These are phyloP conservation scores for Mus spretus DNA, from an alignment of 2,797 vertebrate genomes.

Conservation along the genomic window DNA sequence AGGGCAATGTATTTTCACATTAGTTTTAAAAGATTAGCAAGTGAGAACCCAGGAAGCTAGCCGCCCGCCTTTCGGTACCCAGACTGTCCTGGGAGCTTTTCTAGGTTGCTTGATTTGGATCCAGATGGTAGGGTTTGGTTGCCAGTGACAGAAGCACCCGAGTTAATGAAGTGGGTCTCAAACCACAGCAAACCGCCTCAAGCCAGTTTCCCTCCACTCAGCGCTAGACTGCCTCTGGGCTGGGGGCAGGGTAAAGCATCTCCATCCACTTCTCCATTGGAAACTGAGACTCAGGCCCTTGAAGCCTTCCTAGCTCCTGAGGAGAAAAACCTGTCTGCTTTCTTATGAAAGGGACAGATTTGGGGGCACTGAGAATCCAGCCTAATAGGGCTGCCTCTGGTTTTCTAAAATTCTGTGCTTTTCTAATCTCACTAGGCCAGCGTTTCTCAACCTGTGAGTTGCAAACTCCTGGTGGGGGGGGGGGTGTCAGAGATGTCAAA, in stretches of 20 bases:
- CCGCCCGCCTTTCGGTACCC: neutral
- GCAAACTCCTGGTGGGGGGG: too few relatives aligned
- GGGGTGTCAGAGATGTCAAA: neutral
- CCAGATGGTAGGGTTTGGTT: neutral
- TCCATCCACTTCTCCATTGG: neutral
- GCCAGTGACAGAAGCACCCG: neutral
- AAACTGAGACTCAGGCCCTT: neutral
- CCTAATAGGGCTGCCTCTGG: neutral
- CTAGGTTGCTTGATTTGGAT: neutral
- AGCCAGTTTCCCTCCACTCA: neutral
- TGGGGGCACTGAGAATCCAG: neutral
- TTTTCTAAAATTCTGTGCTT: neutral
- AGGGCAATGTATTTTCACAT: neutral
- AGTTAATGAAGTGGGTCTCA: neutral
- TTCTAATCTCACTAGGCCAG: neutral
- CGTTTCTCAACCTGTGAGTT: neutral
- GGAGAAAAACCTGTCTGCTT: neutral
- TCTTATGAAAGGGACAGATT: neutral
- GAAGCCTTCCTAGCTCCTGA: neutral
- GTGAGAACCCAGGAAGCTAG: neutral
- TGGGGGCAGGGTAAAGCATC: neutral
- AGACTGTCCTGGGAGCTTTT: neutral
- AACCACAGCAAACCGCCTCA: neutral
- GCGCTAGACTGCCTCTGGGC: neutral
- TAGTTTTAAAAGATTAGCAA: constrained; percentile 14